phyloP scores from a whole-genome alignment of 1,140 invertebrate genomes.

The Asbolus verrucosus region DNA sequence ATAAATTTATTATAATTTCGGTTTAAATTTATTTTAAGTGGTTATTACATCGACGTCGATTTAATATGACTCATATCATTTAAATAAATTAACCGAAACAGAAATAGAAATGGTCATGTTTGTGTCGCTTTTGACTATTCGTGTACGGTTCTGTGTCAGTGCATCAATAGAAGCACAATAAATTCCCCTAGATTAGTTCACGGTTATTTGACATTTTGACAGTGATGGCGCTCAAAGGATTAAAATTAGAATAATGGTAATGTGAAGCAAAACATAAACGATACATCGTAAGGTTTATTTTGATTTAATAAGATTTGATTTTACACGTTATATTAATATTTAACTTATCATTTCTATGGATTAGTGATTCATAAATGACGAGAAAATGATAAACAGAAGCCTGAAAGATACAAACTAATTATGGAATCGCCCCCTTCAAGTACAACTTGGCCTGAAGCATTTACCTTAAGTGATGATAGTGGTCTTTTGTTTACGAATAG shows the following conservation, averaged over 20 bases:
- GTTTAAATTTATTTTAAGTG: constrained; percentile 12
- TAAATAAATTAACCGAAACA: no score
- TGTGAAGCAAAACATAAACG: constrained; percentile 17
- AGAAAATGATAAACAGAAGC: constrained; percentile 4
- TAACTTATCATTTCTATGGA: not conserved
- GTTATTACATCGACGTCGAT: no score
- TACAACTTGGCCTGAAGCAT: constrained; percentile 71
- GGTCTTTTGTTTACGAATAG: constrained; percentile 73
- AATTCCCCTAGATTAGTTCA: no score
- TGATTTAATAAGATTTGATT: not conserved
- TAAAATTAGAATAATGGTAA: constrained; percentile 29
- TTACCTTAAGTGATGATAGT: constrained; percentile 73
- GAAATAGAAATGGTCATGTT: no score
- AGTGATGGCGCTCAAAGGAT: constrained; percentile 15
- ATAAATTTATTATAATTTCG: constrained; percentile 20
- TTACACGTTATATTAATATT: no score
- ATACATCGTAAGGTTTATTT: constrained; percentile 12
- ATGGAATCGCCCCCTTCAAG: constrained; percentile 74
- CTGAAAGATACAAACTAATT: constrained; percentile 29
- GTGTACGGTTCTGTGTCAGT: no score
- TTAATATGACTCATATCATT: no score
- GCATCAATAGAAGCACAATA: no score
- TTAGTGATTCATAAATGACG: not conserved
- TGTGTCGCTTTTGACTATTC: no score
- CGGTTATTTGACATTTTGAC: not conserved